Evolutionary conservation across 2,113 vertebrate species (phyloP), one percentile per base, ranked within the genome.

Genomic region (Podarcis raffonei): DNA sequence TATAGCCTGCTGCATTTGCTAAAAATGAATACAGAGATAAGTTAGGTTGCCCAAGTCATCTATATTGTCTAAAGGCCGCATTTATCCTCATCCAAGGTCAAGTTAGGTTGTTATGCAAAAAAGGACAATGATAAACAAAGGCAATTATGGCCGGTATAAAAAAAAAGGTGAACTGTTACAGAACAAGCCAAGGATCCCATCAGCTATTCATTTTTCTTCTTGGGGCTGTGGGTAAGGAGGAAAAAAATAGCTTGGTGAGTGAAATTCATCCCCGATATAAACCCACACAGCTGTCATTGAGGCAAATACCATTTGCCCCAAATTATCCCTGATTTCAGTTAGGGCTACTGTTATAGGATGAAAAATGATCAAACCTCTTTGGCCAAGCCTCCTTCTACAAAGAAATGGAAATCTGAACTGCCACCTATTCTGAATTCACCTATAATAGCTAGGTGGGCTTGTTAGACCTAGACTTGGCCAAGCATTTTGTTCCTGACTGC

Each of bases 11-110:
- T 0, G 0, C 1, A 8, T 71, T 86, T 83, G 90, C 84, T 48
- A 87, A 81, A 85, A 84, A 92, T 7, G 0, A 81, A 13, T 3
- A 80, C 35, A 39, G 59, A 84, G 79, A 75, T 62, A 89, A 75
- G 25, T 80, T 82, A 57, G 35, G 6, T 85, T 89, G 53, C 35
- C 53, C 74, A 23, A 87, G 2, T 2, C 57, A 76, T 20, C n/a
- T 59, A 35, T 81, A 30, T 78, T 69, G 87, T 85, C 12, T 13
- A 90, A 93, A 89, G 93, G 80, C 66, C 76, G 48, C 8, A 91
- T 91, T 92, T 90, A 93, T 87, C 74, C 74, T 84, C 80, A 77
- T n/a, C 66, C 85, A 91, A 92, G 83, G 90, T 69, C 59, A 89
- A 91, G 23, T 9, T 1, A 23, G 30, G 16, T 22, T 5, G 91